phyloP scores from a whole-genome alignment of 2,797 vertebrate species.

The Hippoglossus hippoglossus region DNA sequence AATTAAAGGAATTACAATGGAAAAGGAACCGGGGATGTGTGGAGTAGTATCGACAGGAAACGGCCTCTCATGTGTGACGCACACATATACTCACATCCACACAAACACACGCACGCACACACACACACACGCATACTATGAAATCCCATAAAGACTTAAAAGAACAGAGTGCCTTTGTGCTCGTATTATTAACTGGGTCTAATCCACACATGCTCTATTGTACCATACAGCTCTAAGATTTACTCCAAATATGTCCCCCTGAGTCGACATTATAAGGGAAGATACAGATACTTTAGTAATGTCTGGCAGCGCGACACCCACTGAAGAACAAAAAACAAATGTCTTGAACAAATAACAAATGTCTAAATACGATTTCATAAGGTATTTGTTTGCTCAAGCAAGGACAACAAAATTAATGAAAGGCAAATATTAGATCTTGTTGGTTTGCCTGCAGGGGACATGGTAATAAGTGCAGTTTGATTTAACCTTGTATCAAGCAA shows the following conservation, averaged over 20 bases:
- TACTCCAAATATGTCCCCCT: slow-evolving; percentile 65
- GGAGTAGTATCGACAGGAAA: slow-evolving; percentile 84
- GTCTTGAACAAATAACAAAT: slow-evolving; percentile 55
- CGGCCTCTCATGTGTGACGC: slow-evolving; percentile 74
- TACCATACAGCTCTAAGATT: slow-evolving; percentile 64
- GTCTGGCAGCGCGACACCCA: slow-evolving; percentile 39
- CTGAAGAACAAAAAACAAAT: slow-evolving; percentile 39
- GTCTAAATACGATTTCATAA: slow-evolving; percentile 50
- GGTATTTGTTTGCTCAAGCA: slow-evolving; percentile 57
- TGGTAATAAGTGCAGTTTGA: slow-evolving; percentile 35
- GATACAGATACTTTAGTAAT: slow-evolving; percentile 60
- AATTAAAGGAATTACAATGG: slow-evolving; percentile 90
- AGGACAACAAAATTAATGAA: slow-evolving; percentile 46
- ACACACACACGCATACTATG: slow-evolving; percentile 58
- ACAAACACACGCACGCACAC: slow-evolving; percentile 18
- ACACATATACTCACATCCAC: slow-evolving; percentile 25
- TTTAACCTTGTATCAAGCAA: slow-evolving; percentile 43
- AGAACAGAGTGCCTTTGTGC: slow-evolving; percentile 77
- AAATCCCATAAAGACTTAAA: slow-evolving; percentile 81
- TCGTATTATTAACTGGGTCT: slow-evolving; percentile 77
- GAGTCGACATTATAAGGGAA: slow-evolving; percentile 42
- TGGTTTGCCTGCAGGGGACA: slow-evolving; percentile 7
- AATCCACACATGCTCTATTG: slow-evolving; percentile 78
- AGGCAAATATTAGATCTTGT: slow-evolving; percentile 43
- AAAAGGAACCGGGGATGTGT: slow-evolving; percentile 81